Evolutionary conservation across 2,888 invertebrate species (phyloP).

Genomic region (Dioctria linearis): DNA sequence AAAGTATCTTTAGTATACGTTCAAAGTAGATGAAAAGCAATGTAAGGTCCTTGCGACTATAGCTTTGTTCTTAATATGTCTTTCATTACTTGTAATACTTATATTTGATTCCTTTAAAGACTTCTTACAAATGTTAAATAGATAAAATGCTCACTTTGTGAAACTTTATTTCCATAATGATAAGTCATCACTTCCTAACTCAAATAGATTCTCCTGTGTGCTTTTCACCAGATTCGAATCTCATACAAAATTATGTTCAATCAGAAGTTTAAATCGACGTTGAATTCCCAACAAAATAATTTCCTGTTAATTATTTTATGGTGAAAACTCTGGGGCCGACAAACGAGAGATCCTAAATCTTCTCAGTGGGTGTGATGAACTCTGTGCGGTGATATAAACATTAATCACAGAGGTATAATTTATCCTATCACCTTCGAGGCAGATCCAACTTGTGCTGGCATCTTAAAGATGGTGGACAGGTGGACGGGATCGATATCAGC

Average conservation of each 20-base stretch:
- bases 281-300: slow-evolving; percentile 69
- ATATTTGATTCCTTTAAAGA: too few relatives aligned
- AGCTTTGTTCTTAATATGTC: too few relatives aligned
- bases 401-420: slow-evolving; percentile 69
- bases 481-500: slow-evolving; percentile 31
- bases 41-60: neutral
- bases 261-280: slow-evolving; percentile 51
- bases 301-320: slow-evolving; percentile 71
- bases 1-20: too few relatives aligned
- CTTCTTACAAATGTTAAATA: too few relatives aligned
- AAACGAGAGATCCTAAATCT: slow-evolving; percentile 52
- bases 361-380: slow-evolving; percentile 69
- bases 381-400: slow-evolving; percentile 71
- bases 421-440: slow-evolving; percentile 49
- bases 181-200: neutral
- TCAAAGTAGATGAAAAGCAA: neutral
- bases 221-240: slow-evolving; percentile 7
- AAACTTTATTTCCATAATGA: too few relatives aligned
- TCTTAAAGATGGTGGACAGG: slow-evolving; percentile 25
- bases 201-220: neutral
- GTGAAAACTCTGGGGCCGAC: slow-evolving; percentile 62
- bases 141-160: too few relatives aligned
- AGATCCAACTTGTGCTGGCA: slow-evolving; percentile 4
- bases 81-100: too few relatives aligned
- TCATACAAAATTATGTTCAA: slow-evolving; percentile 46